Evolutionary conservation across 2,888 invertebrate species (phyloP), one percentile per base, ranked within the genome.

Genomic region (Drosophila infuscata): DNA sequence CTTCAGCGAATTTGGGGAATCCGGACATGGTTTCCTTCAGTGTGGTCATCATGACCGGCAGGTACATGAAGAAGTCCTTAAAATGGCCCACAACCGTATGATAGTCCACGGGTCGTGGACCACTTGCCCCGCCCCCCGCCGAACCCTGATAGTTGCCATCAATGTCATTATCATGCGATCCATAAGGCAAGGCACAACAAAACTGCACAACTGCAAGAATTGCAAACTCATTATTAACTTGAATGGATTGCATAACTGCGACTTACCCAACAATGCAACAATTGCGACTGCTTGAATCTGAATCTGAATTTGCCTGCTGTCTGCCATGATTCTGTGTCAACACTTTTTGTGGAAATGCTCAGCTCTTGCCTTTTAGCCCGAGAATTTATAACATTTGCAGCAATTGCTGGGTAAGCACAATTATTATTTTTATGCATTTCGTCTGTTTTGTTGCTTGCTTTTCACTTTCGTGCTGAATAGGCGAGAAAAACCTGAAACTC

Each of bases 31-130:
- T 91, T 56, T 92, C 92, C 51, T 86, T 91, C 3, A 92, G 48
- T 0, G 93, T 91, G 11, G 92, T 91, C 91, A 92, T 92, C 88
- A 92, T 88, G 3, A 92, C 92, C 0, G 92, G 92, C 73, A 92
- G 51, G 78, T 92, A 92, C 92, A 92, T 92, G 56, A 92, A 88
- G 52, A 92, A 91, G 59, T 92, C 92, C 61, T 92, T 92, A 57
- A 92, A 89, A 56, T 92, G 91, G 0, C 81, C 82, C 59, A 92
- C 86, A 36, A 92, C 81, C 0, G 87, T 86, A 65, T 92, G 91
- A 65, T 92, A 92, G 51, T 92, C 92, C 51, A 92, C 72, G 36
- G 69, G 36, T 35, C 80, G 52, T 35, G 79, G 52, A 0, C 60
- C 58, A 32, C 29, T 58, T 35, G n/a, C 43, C 43, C 59, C 68